phyloP scores from a whole-genome alignment of 1,140 invertebrate genomes.

The Trichogramma pretiosum region DNA sequence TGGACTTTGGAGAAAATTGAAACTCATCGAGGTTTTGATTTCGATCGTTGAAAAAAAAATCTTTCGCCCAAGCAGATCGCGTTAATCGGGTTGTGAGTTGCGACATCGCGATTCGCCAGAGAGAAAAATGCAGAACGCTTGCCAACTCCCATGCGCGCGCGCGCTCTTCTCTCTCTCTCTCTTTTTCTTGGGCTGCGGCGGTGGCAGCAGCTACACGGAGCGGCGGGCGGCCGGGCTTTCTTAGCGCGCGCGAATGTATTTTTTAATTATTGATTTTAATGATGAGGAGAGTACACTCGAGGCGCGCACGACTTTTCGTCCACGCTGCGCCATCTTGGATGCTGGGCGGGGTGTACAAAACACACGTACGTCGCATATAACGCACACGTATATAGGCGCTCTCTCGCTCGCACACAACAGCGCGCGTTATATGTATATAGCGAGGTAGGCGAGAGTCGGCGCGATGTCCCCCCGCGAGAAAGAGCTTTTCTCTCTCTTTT shows the following conservation, averaged over 20 bases:
- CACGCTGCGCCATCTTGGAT: conserved; percentile 46
- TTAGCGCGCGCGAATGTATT: conserved; percentile 39
- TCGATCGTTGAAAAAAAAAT: too few relatives aligned
- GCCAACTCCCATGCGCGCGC: background rate
- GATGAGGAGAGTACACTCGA: conserved; percentile 37
- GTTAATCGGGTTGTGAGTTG: too few relatives aligned
- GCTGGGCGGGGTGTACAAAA: conserved; percentile 46
- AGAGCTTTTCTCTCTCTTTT: conserved; percentile 14
- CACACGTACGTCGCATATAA: too few relatives aligned
- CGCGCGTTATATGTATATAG: too few relatives aligned
- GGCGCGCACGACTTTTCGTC: conserved; percentile 4
- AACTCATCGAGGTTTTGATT: too few relatives aligned
- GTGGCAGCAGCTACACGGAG: background rate
- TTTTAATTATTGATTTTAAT: conserved; percentile 51
- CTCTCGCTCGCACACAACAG: conserved; percentile 3
- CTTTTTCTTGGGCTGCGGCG: conserved; percentile 8
- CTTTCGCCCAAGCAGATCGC: too few relatives aligned
- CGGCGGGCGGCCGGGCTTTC: background rate
- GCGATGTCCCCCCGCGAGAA: too few relatives aligned
- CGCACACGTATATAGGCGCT: conserved; percentile 11
- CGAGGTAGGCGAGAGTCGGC: too few relatives aligned
- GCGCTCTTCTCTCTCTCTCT: background rate
- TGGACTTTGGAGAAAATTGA: too few relatives aligned
- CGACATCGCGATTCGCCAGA: too few relatives aligned
- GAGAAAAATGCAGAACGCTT: background rate